Evolutionary conservation across 1,140 invertebrate species (phyloP).

Genomic region (Zaprionus taronus): DNA sequence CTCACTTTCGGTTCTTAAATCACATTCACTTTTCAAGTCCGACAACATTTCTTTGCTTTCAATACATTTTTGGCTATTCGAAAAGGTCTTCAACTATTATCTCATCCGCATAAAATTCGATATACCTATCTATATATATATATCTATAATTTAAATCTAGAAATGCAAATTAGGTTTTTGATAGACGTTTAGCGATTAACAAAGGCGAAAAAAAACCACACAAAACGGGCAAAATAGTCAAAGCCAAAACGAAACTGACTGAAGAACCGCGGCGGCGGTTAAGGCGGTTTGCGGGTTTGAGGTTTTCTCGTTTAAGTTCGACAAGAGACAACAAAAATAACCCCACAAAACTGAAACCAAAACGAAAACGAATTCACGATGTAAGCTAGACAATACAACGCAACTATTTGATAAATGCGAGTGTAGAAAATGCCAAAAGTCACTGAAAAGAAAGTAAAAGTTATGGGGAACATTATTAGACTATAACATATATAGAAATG

Average conservation of each 20-base stretch:
- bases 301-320: constrained; percentile 42
- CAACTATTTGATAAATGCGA: constrained; percentile 17
- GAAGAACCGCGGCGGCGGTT: constrained; percentile 38
- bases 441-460: constrained; percentile 58
- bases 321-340: constrained; percentile 55
- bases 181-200: constrained; percentile 47
- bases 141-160: constrained; percentile 69
- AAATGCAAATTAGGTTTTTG: constrained; percentile 69
- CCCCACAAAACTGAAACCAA: constrained; percentile 29
- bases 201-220: constrained; percentile 23
- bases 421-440: constrained; percentile 50
- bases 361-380: constrained; percentile 3
- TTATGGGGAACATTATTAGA: constrained; percentile 6
- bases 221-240: constrained; percentile 20
- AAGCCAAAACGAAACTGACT: constrained; percentile 15
- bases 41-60: constrained; percentile 29
- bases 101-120: constrained; percentile 2
- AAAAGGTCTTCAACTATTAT: constrained; percentile 18
- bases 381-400: constrained; percentile 2
- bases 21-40: constrained; percentile 41
- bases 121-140: constrained; percentile 21
- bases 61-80: neutral
- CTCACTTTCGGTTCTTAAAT: constrained; percentile 21
- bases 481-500: constrained; percentile 18
- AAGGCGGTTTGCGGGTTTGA: constrained; percentile 13